Evolutionary conservation across 2,113 vertebrate species (phyloP), one percentile per base, ranked within the genome.

Genomic region (Lampris megalopsis): DNA sequence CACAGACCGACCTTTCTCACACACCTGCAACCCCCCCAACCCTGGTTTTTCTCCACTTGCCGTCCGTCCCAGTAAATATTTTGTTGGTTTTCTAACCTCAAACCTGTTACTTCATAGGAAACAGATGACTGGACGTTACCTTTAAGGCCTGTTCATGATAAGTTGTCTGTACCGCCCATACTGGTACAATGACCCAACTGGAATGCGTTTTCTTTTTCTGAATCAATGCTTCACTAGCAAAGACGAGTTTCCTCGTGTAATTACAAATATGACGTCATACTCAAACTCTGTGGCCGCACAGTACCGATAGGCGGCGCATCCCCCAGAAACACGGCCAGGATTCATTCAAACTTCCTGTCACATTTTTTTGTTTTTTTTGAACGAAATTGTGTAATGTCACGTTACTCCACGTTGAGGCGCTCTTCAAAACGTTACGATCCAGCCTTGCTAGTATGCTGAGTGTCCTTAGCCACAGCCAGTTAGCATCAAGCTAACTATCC

Each of bases 331-430:
- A 61, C 9, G n/a, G 10, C 43, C 47, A 42, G 4, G 2, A 6
- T 73, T 69, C 58, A 42, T 82, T 80, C 7, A 35, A 63, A 54
- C 35, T 13, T 0, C 9, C 63, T 43, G 48, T 66, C 40, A 7
- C 5, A 1, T 63, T 8, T 45, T 6, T 77, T 77, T 57, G 43
- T 80, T 79, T 77, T 56, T 63, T 24, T 73, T 66, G 13, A 79
- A 79, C 65, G 48, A 36, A 77, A 69, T 69, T 66, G 52, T 85
- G 77, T 85, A 76, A 87, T 79, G 54, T 71, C 24, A 76, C 52
- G 67, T 65, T 63, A 77, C 45, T 90, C 82, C 88, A 89, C 87
- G 88, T 82, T 54, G 54, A 79, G 72, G 60, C 62, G 72, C 47
- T 82, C 66, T 80, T 24, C 48, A 65, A 73, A 87, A 42, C 24